phyloP scores from a whole-genome alignment of 1,140 invertebrate genomes.

The Pseudomyrmex dendroicus region DNA sequence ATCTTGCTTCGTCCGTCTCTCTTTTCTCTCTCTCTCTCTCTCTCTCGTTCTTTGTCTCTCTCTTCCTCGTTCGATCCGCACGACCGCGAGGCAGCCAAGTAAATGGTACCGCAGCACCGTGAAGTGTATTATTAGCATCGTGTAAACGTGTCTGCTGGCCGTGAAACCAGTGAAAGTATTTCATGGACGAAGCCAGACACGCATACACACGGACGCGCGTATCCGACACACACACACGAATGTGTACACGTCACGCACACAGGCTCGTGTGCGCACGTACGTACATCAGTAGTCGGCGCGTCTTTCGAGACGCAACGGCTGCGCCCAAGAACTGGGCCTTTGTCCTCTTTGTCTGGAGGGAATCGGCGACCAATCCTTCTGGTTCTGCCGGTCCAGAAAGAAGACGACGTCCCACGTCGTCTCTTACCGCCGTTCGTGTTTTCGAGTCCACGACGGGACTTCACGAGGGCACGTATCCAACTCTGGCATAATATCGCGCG shows the following conservation, averaged over 20 bases:
- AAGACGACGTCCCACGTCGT: conserved; percentile 13
- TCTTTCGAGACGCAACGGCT: conserved; percentile 61
- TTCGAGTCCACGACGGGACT: neutral
- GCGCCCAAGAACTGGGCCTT: conserved; percentile 73
- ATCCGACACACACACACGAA: conserved; percentile 37
- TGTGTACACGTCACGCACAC: conserved; percentile 31
- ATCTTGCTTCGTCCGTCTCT: neutral
- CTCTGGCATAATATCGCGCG: neutral
- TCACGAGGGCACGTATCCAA: neutral
- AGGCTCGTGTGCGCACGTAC: conserved; percentile 26
- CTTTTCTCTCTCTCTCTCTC: neutral
- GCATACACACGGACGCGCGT: conserved; percentile 57
- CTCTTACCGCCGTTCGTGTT: neutral
- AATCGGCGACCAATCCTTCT: conserved; percentile 62
- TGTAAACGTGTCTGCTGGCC: conserved; percentile 82
- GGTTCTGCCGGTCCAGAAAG: conserved; percentile 15
- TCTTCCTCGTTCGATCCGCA: conserved; percentile 48
- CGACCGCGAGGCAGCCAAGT: conserved; percentile 42
- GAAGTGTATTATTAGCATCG: conserved; percentile 80
- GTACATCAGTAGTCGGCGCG: conserved; percentile 37
- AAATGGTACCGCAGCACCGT: conserved; percentile 63
- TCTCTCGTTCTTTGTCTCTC: neutral
- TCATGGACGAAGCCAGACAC: conserved; percentile 69
- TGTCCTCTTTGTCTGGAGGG: conserved; percentile 75
- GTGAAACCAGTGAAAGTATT: conserved; percentile 85